Conservation (phyloP, 2,113 vertebrate species). For the Eulacestoma nigropectus region DNA sequence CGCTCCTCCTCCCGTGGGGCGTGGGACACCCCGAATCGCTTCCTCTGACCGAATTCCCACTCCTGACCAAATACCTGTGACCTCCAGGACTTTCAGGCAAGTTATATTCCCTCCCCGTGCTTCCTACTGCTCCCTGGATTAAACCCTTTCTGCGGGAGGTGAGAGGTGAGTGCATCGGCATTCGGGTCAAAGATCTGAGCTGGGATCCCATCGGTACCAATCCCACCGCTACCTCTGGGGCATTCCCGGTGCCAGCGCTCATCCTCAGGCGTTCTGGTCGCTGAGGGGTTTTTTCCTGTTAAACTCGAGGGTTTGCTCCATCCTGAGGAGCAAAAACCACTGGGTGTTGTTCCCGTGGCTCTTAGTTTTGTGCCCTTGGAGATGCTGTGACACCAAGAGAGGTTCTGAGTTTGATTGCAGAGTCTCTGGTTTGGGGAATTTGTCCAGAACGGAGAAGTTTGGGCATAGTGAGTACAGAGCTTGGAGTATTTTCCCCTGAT, state of each 20-base stretch:
- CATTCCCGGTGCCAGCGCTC: not conserved
- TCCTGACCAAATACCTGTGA: not conserved
- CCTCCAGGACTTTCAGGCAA: not conserved
- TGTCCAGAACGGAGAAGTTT: not conserved
- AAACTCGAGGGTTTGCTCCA: not conserved
- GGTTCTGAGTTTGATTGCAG: not conserved
- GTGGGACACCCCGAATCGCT: not conserved
- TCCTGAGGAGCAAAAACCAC: not conserved
- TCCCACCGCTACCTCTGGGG: accelerated
- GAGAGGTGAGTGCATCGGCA: not conserved
- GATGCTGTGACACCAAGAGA: not conserved
- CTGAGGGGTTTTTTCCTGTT: not conserved
- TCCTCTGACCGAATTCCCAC: not conserved
- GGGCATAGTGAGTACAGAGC: not conserved
- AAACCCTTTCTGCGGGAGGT: not conserved
- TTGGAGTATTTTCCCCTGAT: not conserved
- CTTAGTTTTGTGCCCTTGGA: not conserved
- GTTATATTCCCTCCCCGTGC: accelerated
- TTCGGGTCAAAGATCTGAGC: not conserved
- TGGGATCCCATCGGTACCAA: accelerated
- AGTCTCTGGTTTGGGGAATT: not conserved
- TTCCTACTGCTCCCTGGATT: not conserved
- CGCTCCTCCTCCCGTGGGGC: not conserved
- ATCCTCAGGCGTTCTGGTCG: accelerated
- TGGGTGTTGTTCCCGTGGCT: not conserved